These are phyloP conservation scores for Colaptes auratus DNA, from an alignment of 2,113 vertebrate genomes.

Conservation along the genomic window DNA sequence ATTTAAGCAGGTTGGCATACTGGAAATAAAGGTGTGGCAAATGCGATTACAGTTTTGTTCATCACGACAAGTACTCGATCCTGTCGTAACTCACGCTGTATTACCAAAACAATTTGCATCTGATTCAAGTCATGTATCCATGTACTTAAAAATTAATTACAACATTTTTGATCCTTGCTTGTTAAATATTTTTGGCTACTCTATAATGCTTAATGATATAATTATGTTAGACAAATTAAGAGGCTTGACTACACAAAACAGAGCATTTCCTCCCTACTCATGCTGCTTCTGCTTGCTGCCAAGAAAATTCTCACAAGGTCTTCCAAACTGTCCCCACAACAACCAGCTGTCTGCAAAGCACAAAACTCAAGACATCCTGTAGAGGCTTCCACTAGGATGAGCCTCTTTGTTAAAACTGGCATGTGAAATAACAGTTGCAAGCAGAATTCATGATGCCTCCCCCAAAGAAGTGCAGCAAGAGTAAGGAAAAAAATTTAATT, in stretches of 20 bases:
- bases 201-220: constrained; percentile 42
- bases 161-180: constrained; percentile 28
- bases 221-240: constrained; percentile 60
- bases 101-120: neutral
- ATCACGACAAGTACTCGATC: neutral
- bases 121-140: neutral
- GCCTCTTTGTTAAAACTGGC: constrained; percentile 3
- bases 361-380: constrained; percentile 30
- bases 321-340: constrained; percentile 22
- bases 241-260: constrained; percentile 59
- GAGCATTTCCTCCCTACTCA: constrained; percentile 17
- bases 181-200: constrained; percentile 14
- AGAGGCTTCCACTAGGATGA: neutral
- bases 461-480: neutral
- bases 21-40: neutral
- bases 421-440: constrained; percentile 25
- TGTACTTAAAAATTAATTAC: constrained; percentile 6
- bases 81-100: neutral
- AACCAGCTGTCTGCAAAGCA: constrained; percentile 33
- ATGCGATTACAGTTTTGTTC: neutral
- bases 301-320: constrained; percentile 36
- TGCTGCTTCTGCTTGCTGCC: constrained; percentile 37
- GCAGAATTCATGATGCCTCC: constrained; percentile 3
- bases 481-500: neutral
- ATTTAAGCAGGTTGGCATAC: neutral